Percentiles rank a stretch among this genome's conserved stretches.
phyloP scores from a whole-genome alignment of 2,113 vertebrate genomes.

The Etheostoma cragini region DNA sequence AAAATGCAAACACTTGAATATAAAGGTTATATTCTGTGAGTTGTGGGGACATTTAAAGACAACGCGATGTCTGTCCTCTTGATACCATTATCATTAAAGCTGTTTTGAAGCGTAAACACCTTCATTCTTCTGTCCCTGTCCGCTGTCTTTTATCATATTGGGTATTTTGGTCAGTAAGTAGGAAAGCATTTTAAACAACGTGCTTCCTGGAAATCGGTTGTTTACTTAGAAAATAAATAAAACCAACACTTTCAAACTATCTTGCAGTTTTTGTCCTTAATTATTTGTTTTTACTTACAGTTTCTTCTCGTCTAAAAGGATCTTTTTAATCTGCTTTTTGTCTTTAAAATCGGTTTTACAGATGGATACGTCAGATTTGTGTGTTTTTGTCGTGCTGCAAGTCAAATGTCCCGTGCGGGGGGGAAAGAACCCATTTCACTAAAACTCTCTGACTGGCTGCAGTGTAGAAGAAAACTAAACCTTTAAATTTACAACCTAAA shows the following conservation, averaged over 20 bases:
- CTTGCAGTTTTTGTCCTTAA: no score
- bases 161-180: neutral
- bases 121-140: neutral
- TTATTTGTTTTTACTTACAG: neutral
- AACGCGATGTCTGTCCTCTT: neutral
- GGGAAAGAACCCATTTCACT: neutral
- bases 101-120: neutral
- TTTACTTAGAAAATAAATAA: no score
- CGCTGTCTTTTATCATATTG: neutral
- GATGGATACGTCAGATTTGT: neutral
- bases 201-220: neutral
- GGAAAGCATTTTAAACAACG: neutral
- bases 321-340: neutral
- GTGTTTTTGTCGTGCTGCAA: neutral
- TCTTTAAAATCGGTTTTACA: neutral
- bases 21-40: neutral
- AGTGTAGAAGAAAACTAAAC: neutral
- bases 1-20: constrained; percentile 8
- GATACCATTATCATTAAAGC: neutral
- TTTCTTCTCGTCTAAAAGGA: neutral
- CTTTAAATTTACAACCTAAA: neutral
- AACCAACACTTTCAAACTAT: no score
- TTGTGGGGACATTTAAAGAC: neutral
- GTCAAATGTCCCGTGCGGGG: neutral
- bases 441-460: no score